Evolutionary conservation across 2,113 vertebrate genomes (phyloP).

Genomic region (Saccopteryx bilineata): DNA sequence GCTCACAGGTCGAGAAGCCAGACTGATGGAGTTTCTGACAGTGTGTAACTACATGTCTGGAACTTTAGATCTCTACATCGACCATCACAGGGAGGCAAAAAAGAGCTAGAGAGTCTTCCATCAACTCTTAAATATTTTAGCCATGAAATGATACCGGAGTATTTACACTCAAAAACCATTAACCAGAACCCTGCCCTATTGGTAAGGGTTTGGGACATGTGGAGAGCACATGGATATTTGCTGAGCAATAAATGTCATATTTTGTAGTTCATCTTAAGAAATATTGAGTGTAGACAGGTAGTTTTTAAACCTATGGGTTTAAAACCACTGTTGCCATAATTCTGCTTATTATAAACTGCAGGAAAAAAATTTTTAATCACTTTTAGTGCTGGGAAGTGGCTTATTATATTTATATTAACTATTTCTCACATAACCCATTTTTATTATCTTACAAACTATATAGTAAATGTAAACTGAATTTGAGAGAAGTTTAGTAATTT

Average conservation of each 20-base stretch:
- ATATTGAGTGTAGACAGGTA: neutral
- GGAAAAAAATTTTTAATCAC: neutral
- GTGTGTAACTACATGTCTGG: neutral
- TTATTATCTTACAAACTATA: conserved; percentile 53
- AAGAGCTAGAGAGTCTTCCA: neutral
- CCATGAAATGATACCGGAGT: neutral
- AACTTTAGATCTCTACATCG: neutral
- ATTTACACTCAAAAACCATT: neutral
- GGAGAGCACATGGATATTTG: conserved; percentile 16
- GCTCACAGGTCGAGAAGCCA: conserved; percentile 1
- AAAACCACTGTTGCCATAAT: conserved; percentile 23
- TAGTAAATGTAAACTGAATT: conserved; percentile 46
- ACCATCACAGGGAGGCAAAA: neutral
- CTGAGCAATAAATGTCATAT: conserved; percentile 9
- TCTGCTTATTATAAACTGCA: conserved; percentile 45
- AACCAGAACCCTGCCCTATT: conserved; percentile 16
- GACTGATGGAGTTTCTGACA: neutral
- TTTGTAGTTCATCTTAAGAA: conserved; percentile 54
- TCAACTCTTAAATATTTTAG: conserved; percentile 39
- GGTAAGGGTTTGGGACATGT: neutral
- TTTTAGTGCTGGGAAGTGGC: neutral
- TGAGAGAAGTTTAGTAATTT: conserved; percentile 46
- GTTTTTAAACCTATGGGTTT: conserved; percentile 52
- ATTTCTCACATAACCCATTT: conserved; percentile 48
- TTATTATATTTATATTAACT: conserved; percentile 37